Percentiles rank a stretch among this genome's conserved stretches.
These are phyloP conservation scores for Odontamblyopus rebecca DNA, from an alignment of 2,797 vertebrate species.

Conservation along the genomic window DNA sequence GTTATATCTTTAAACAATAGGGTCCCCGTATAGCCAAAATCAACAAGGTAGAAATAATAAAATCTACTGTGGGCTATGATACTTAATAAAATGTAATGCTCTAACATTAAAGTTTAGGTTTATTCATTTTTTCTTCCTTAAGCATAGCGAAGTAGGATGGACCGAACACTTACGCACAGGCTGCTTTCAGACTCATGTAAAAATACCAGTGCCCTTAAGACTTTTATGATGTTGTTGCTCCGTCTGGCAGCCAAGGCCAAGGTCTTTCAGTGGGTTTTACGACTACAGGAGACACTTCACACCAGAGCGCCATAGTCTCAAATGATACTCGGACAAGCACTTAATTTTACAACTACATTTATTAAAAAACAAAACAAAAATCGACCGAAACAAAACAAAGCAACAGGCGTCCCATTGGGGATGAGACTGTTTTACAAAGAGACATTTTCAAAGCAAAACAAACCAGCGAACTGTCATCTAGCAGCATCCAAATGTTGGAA, in stretches of 20 bases:
- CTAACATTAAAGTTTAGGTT: background rate
- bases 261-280: conserved; percentile 6
- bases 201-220: conserved; percentile 8
- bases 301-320: background rate
- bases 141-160: background rate
- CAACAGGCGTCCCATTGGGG: conserved; percentile 83
- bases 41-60: no score
- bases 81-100: no score
- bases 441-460: conserved; percentile 87
- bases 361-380: conserved; percentile 66
- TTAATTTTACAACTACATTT: conserved; percentile 80
- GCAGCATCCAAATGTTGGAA: conserved; percentile 94
- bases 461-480: conserved; percentile 88
- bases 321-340: conserved; percentile 3
- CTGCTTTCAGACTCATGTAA: background rate
- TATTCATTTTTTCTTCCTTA: background rate
- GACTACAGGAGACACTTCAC: background rate
- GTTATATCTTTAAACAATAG: no score
- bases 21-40: no score
- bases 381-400: conserved; percentile 48
- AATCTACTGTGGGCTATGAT: no score
- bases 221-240: conserved; percentile 7
- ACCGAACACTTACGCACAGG: background rate
- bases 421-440: conserved; percentile 84
- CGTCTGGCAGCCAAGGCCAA: conserved; percentile 7